Percentiles rank a stretch among this genome's conserved stretches.
Evolutionary conservation across 2,888 invertebrate species (phyloP).

Genomic region (Limenitis arthemis): DNA sequence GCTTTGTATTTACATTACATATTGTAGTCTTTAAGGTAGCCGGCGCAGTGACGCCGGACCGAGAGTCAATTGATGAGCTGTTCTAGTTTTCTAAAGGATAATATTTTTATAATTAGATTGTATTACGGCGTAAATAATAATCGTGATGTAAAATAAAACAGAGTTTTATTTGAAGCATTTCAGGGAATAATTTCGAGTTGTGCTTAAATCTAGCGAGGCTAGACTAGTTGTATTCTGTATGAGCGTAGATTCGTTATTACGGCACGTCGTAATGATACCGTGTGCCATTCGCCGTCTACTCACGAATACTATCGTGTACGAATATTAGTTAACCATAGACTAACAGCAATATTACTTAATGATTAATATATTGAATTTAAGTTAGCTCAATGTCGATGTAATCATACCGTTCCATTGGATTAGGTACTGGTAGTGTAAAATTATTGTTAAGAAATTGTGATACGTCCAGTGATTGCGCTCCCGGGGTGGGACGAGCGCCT

Average conservation of each 20-base stretch:
- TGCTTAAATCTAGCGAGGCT: slow-evolving; percentile 66
- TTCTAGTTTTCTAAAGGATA: slow-evolving; percentile 46
- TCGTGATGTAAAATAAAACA: slow-evolving; percentile 69
- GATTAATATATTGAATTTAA: slow-evolving; percentile 66
- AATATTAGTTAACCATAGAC: slow-evolving; percentile 58
- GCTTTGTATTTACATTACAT: slow-evolving; percentile 53
- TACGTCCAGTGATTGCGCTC: slow-evolving; percentile 61
- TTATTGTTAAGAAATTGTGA: slow-evolving; percentile 62
- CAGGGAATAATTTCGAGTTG: slow-evolving; percentile 60
- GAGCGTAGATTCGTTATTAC: slow-evolving; percentile 45
- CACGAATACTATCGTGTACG: slow-evolving; percentile 49
- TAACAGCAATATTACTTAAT: slow-evolving; percentile 71
- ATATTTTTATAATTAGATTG: slow-evolving; percentile 61
- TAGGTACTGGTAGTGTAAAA: slow-evolving; percentile 62
- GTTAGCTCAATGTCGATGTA: slow-evolving; percentile 69
- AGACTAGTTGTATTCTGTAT: slow-evolving; percentile 34
- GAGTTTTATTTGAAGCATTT: slow-evolving; percentile 71
- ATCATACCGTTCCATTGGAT: slow-evolving; percentile 68
- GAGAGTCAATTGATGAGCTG: slow-evolving; percentile 61
- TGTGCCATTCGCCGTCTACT: slow-evolving; percentile 64
- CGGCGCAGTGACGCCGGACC: slow-evolving; percentile 37
- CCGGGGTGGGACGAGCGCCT: slow-evolving; percentile 21
- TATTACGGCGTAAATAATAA: slow-evolving; percentile 59
- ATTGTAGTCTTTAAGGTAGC: slow-evolving; percentile 38
- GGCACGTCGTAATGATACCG: slow-evolving; percentile 36